Evolutionary conservation across 1,140 invertebrate genomes (phyloP), one percentile per base, ranked within the genome.

Genomic region (Druon quercuslanigerum): DNA sequence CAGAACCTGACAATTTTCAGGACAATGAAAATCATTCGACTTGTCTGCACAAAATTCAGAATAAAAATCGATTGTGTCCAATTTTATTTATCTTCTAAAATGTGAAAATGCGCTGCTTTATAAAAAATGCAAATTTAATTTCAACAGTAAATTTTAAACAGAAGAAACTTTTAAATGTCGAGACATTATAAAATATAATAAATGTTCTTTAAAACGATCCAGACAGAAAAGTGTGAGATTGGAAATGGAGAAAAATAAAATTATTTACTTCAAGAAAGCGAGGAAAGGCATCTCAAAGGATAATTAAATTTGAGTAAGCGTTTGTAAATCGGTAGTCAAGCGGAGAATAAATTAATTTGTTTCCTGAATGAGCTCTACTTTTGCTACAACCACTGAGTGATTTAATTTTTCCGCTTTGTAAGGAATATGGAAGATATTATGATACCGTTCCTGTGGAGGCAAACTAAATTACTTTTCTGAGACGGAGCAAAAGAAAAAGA

Each of bases 401-500:
- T 66, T 66, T 66, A 66, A 66, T 66, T 66, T 66, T 66, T 66
- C n/a, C 16, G 46, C 20, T 33, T 60, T 66, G 25, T 46, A 66
- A 66, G n/a, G 11, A 17, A 56, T 13, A 66, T 14, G 20, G 57
- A 40, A n/a, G n/a, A 66, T n/a, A 33, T 66, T 66, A 66, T 46
- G 60, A 66, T 66, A 66, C 25, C 33, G 33, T 66, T 66, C 14
- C 25, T 9, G 25, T 5, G 33, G 40, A 66, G 60, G 25, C 33
- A 40, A 66, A 66, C 60, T 33, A 66, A 66, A 66, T 66, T 66
- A n/a, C 60, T 40, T 66, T n/a, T n/a, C 33, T 66, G 60, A 66
- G 40, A 20, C 40, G 9, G 40, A 40, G 60, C 33, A 66, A 14
- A 16, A 40, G 14, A 66, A 66, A 66, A 25, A 33, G 12, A 33